phyloP scores from a whole-genome alignment of 2,888 invertebrate species.

The Ellobium chinense region DNA sequence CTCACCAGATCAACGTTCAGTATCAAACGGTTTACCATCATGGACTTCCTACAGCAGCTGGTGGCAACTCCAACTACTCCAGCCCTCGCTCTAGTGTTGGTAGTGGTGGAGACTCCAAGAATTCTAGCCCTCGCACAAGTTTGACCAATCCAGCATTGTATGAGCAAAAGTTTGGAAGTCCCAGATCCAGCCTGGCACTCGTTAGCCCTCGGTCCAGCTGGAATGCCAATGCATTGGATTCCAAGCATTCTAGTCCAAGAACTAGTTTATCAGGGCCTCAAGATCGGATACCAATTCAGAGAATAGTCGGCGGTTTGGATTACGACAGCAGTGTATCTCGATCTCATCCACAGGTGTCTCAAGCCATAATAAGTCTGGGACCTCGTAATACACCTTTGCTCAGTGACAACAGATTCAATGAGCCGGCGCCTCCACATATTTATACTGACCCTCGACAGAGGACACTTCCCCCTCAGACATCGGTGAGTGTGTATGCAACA shows the following conservation, averaged over 20 bases:
- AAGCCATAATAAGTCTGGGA: constrained; percentile 52
- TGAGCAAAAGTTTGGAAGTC: constrained; percentile 62
- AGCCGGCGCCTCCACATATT: constrained; percentile 61
- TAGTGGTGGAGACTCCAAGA: constrained; percentile 72
- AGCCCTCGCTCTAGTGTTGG: constrained; percentile 78
- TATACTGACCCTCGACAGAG: constrained; percentile 65
- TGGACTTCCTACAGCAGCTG: constrained; percentile 21
- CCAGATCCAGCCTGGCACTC: constrained; percentile 62
- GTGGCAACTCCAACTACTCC: constrained; percentile 56
- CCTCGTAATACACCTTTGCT: constrained; percentile 54
- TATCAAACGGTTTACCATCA: constrained; percentile 50
- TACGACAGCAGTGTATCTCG: constrained; percentile 14
- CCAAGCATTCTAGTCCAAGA: constrained; percentile 80
- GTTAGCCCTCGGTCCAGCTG: constrained; percentile 75
- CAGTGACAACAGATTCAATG: constrained; percentile 68
- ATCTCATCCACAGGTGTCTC: constrained; percentile 38
- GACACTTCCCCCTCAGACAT: constrained; percentile 58
- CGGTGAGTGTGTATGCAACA: constrained; percentile 36
- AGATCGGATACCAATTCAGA: constrained; percentile 54
- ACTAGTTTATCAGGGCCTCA: constrained; percentile 71
- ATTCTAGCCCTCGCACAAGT: constrained; percentile 71
- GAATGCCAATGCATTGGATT: constrained; percentile 79
- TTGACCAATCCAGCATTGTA: constrained; percentile 66
- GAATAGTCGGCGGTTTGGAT: constrained; percentile 44
- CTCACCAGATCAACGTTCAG: constrained; percentile 50